Base-by-base conservation (phyloP, 2,888 invertebrate species). In the Gasteruption jaculator region DNA sequence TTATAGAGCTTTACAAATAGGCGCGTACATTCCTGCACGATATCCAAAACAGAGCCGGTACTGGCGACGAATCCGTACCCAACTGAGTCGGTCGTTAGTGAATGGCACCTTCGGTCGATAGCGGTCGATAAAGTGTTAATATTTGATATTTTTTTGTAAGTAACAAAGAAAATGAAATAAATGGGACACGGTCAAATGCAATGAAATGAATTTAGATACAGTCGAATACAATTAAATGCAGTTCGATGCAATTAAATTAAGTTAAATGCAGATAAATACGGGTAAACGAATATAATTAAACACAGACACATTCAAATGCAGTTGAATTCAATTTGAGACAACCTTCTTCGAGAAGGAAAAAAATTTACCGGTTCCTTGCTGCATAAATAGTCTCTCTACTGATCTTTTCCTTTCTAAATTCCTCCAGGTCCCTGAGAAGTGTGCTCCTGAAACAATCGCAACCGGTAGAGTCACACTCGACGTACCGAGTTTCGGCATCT, bases 391-490 rank as follows among this genome's bases (percentile, higher is more conserved):
- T 73, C 49, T 82, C 74, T 54, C 78, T 74, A 0, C 77, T 79
- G 43, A 94, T 87, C 29, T 91, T 91, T 30, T 65, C 61, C 55
- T 77, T 72, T 52, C 75, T 72, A 69, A 86, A 94, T 5, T 80
- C 75, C 38, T 70, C 70, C 39, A 94, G 74, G 68, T 93, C 91
- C 18, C 76, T 71, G 8, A 76, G 68, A 40, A 92, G 81, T 5
- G 85, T 79, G 54, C 74, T 64, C 40, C 68, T 66, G 61, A 82
- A 78, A 60, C 88, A 88, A 35, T 73, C 75, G 63, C 86, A 86
- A 50, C 80, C 80, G 7, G 61, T 64, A 16, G 57, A 63, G 36
- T 75, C 68, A 63, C 85, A 86, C 7, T 80, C 76, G 41, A 62
- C 56, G 59, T 81, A 81, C 5, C 71, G 58, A 15, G 41, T 20